A percentile compares a stretch with the other conserved stretches of the same genome.
These are phyloP conservation scores for Caenorhabditis japonica DNA, from an alignment of 2,888 invertebrate genomes.

Conservation along the genomic window DNA sequence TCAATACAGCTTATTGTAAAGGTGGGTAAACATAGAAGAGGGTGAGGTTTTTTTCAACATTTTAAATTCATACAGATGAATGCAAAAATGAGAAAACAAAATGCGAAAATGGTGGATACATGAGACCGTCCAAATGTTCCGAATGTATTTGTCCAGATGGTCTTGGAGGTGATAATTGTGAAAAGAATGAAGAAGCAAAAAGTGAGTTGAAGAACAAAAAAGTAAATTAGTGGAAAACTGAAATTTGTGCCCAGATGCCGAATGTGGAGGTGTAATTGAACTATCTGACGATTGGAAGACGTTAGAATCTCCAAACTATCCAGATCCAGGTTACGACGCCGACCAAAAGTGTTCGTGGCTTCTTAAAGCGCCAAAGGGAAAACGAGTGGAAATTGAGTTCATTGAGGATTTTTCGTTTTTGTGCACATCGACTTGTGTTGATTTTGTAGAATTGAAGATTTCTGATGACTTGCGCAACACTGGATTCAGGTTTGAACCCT, in stretches of 20 bases:
- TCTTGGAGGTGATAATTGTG: constrained; percentile 69
- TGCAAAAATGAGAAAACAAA: constrained; percentile 50
- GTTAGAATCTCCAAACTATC: constrained; percentile 62
- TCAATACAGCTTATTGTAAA: constrained; percentile 75
- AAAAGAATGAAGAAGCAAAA: constrained; percentile 62
- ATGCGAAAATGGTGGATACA: constrained; percentile 75
- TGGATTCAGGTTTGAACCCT: constrained; percentile 65
- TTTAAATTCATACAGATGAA: constrained; percentile 36
- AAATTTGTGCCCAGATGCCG: constrained; percentile 64
- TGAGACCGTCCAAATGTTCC: constrained; percentile 67
- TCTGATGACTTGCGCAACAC: constrained; percentile 71
- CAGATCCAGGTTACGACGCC: constrained; percentile 63
- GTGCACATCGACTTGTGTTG: constrained; percentile 75
- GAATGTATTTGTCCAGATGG: constrained; percentile 76
- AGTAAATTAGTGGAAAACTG: neutral
- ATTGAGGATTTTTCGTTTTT: constrained; percentile 75
- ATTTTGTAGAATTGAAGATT: constrained; percentile 76
- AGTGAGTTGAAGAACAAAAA: constrained; percentile 55
- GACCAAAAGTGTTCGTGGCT: constrained; percentile 75
- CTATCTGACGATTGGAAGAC: constrained; percentile 52
- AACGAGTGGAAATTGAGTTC: constrained; percentile 71
- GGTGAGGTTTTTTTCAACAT: too few relatives aligned
- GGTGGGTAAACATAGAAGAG: constrained; percentile 55
- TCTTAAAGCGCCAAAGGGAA: constrained; percentile 53
- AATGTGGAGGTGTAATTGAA: constrained; percentile 70